A percentile compares a stretch with the other conserved stretches of the same genome.
Conservation (phyloP, 2,113 vertebrate species). For the Cranoglanis bouderius region DNA sequence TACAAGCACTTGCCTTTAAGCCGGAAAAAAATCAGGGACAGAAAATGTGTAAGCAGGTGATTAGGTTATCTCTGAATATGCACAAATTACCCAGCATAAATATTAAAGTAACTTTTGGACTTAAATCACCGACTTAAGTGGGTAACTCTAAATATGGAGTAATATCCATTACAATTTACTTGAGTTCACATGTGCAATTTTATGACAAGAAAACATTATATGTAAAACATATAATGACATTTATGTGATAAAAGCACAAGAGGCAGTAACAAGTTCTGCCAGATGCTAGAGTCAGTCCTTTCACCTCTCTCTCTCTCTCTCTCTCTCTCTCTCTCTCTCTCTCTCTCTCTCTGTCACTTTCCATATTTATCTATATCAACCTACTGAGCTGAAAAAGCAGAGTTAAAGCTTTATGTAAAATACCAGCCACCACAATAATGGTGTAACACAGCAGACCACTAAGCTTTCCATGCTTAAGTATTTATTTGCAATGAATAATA, state of each 20-base stretch:
- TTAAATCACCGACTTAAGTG: background rate
- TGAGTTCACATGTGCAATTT: background rate
- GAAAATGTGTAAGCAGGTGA: background rate
- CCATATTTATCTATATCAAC: conserved; percentile 55
- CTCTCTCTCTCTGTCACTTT: conserved; percentile 13
- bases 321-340: conserved; percentile 6
- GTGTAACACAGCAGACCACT: conserved; percentile 70
- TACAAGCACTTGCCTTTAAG: background rate
- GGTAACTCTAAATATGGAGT: background rate
- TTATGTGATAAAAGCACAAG: background rate
- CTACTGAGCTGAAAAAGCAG: conserved; percentile 67
- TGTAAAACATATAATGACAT: background rate
- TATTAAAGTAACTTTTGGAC: background rate
- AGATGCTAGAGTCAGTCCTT: background rate
- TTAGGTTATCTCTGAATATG: background rate
- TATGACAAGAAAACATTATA: background rate
- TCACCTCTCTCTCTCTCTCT: background rate
- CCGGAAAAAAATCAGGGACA: background rate
- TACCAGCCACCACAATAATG: conserved; percentile 66
- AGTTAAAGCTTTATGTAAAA: conserved; percentile 53
- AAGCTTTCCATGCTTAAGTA: conserved; percentile 76
- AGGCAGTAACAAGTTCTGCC: background rate
- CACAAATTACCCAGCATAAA: background rate
- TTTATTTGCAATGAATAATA: conserved; percentile 80
- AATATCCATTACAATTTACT: background rate